A percentile compares a stretch with the other conserved stretches of the same genome.
These are phyloP conservation scores for Mobula birostris DNA, from an alignment of 2,113 vertebrate species.

Conservation along the genomic window DNA sequence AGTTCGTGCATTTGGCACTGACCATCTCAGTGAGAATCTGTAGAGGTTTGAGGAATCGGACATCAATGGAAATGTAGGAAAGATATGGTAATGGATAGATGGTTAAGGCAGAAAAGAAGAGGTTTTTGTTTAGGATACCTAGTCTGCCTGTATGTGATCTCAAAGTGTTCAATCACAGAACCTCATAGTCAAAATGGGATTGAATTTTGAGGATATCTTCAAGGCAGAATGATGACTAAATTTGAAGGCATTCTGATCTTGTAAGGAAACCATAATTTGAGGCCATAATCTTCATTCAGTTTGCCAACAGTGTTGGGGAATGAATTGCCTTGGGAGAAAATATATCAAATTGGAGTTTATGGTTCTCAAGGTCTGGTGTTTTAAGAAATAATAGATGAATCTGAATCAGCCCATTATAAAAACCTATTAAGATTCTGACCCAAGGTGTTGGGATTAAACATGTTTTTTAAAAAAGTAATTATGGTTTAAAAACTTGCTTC, in stretches of 20 bases:
- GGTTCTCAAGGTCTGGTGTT: too few species aligned
- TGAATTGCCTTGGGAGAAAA: not conserved
- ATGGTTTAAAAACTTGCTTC: not conserved
- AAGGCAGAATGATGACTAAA: slow-evolving; percentile 17
- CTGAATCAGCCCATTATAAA: too few species aligned
- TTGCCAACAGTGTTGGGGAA: not conserved
- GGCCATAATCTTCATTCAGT: not conserved
- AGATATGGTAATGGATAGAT: not conserved
- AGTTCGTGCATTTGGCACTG: too few species aligned
- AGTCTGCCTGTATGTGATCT: not conserved
- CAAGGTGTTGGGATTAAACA: not conserved
- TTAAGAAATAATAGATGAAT: not conserved
- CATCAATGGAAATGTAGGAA: not conserved
- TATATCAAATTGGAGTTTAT: too few species aligned
- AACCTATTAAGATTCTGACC: not conserved
- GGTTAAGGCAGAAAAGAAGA: not conserved
- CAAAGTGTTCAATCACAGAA: not conserved
- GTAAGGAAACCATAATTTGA: slow-evolving; percentile 23
- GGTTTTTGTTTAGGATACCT: not conserved
- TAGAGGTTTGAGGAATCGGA: not conserved
- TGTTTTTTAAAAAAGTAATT: not conserved
- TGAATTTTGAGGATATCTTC: not conserved
- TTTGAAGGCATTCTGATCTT: slow-evolving; percentile 7
- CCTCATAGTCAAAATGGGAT: not conserved
- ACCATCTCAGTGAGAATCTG: not conserved